These are phyloP conservation scores for Cololabis saira DNA, from an alignment of 2,113 vertebrate genomes.

Conservation along the genomic window DNA sequence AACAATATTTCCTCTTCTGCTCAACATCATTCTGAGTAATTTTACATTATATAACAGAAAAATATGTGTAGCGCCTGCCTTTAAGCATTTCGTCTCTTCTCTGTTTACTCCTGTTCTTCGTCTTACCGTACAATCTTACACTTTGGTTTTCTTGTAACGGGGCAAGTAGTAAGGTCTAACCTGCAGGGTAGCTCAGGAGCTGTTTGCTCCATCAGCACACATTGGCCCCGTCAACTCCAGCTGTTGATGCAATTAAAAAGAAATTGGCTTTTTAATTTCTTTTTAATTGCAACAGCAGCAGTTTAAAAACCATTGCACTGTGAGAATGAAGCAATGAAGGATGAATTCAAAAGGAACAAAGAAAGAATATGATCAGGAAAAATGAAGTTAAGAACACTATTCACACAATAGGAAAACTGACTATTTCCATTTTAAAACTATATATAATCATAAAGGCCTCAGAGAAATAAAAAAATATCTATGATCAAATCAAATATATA, in stretches of 20 bases:
- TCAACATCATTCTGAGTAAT: slow-evolving; percentile 7
- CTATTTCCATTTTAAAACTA: not conserved
- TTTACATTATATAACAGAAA: slow-evolving; percentile 29
- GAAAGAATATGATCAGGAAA: slow-evolving; percentile 23
- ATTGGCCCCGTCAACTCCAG: slow-evolving; percentile 72
- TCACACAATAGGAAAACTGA: not conserved
- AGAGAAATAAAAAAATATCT: too few relatives aligned
- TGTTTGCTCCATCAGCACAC: slow-evolving; percentile 72
- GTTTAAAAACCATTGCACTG: not conserved
- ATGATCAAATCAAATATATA: not conserved
- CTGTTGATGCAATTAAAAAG: slow-evolving; percentile 80
- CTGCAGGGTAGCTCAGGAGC: slow-evolving; percentile 51
- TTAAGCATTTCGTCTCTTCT: slow-evolving; percentile 15
- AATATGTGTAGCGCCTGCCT: slow-evolving; percentile 31
- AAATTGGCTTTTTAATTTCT: slow-evolving; percentile 77
- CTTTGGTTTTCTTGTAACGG: slow-evolving; percentile 59
- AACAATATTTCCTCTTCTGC: slow-evolving; percentile 19
- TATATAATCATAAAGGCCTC: not conserved
- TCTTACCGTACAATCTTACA: not conserved
- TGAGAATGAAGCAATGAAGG: slow-evolving; percentile 21
- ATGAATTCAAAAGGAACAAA: slow-evolving; percentile 20
- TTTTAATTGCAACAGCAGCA: slow-evolving; percentile 67
- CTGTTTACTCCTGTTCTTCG: slow-evolving; percentile 12
- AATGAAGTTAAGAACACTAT: not conserved
- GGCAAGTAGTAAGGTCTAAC: slow-evolving; percentile 53